phyloP scores from a whole-genome alignment of 2,797 vertebrate species.

The Leucoraja ocellata region DNA sequence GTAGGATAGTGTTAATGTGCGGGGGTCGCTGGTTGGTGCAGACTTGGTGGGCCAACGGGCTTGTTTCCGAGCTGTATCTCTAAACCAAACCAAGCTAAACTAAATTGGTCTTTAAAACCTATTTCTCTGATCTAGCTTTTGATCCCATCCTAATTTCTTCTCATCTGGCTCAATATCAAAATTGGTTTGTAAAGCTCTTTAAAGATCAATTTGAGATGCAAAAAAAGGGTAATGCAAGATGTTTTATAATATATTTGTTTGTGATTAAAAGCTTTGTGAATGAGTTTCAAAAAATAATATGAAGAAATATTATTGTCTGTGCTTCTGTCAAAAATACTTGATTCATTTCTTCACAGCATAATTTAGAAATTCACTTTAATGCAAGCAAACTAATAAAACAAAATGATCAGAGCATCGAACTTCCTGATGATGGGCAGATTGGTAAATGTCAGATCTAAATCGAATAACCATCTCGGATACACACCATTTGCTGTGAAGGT shows the following conservation, averaged over 20 bases:
- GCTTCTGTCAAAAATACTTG: background rate
- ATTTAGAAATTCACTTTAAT: background rate
- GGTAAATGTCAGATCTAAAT: background rate
- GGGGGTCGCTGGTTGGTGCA: too few species aligned
- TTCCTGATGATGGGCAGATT: background rate
- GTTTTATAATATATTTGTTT: background rate
- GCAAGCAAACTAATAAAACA: background rate
- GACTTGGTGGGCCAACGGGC: too few species aligned
- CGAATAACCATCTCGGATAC: too few species aligned
- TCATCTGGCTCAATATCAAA: background rate
- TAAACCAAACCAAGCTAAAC: too few species aligned
- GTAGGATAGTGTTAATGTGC: too few species aligned
- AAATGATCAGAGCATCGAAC: background rate
- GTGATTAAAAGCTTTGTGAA: background rate
- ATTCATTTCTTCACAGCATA: background rate
- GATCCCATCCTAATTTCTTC: background rate
- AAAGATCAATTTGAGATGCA: background rate
- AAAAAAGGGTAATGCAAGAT: background rate
- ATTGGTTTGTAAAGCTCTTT: background rate
- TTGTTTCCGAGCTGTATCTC: too few species aligned
- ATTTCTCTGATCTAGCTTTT: background rate
- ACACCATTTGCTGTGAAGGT: background rate
- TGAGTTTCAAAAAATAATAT: background rate
- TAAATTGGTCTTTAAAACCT: background rate
- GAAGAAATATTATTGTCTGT: background rate